A percentile compares a stretch with the other conserved stretches of the same genome.
phyloP scores from a whole-genome alignment of 2,888 invertebrate species.

The Cactoblastis cactorum region DNA sequence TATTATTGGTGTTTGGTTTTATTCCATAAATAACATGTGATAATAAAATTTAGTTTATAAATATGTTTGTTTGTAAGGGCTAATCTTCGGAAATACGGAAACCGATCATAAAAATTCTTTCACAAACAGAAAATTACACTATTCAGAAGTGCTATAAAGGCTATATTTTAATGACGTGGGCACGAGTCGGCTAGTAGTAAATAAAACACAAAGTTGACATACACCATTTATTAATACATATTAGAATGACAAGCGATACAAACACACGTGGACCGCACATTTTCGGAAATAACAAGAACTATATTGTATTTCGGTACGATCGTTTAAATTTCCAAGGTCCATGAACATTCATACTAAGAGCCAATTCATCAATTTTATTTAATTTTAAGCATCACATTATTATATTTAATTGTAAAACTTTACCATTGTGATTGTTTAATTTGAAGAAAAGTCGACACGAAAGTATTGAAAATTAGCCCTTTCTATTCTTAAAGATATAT shows the following conservation, averaged over 20 bases:
- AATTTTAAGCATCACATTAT: not conserved
- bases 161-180: not conserved
- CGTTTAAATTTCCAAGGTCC: not conserved
- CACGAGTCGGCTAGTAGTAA: constrained; percentile 17
- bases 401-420: not conserved
- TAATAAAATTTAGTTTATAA: no score
- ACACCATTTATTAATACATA: constrained; percentile 70
- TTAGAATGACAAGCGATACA: constrained; percentile 58
- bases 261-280: constrained; percentile 21
- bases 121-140: no score
- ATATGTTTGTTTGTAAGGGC: no score
- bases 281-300: constrained; percentile 12
- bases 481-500: constrained; percentile 6
- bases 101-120: no score
- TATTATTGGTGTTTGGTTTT: not conserved
- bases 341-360: constrained; percentile 3
- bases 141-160: no score
- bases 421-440: not conserved
- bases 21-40: no score
- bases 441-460: not conserved
- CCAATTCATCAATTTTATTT: constrained; percentile 13
- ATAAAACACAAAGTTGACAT: constrained; percentile 44
- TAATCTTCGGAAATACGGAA: no score
- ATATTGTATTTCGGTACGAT: constrained; percentile 2
- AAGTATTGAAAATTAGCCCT: not conserved